These are phyloP conservation scores for Eupithecia subumbrata DNA, from an alignment of 2,888 invertebrate species.

Conservation along the genomic window DNA sequence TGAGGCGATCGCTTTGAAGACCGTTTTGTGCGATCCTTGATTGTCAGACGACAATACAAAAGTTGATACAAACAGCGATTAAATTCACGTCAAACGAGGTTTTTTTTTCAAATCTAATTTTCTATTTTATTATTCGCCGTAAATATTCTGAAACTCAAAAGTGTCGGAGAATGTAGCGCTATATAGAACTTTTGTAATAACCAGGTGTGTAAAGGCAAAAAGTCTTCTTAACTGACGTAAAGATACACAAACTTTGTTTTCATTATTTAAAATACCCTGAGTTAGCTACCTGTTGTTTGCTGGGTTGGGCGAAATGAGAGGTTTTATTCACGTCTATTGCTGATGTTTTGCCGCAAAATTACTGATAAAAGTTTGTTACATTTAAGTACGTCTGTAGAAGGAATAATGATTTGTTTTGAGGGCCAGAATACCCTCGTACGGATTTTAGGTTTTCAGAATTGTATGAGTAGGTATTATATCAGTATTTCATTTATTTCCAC, in stretches of 20 bases:
- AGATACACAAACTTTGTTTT: slow-evolving; percentile 44
- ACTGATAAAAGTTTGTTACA: slow-evolving; percentile 27
- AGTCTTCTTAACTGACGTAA: slow-evolving; percentile 45
- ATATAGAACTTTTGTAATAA: slow-evolving; percentile 46
- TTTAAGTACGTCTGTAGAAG: background rate
- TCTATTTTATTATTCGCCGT: slow-evolving; percentile 39
- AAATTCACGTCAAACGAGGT: slow-evolving; percentile 50
- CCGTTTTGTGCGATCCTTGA: slow-evolving; percentile 50
- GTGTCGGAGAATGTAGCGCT: slow-evolving; percentile 36
- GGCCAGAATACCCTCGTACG: background rate
- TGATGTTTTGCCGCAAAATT: slow-evolving; percentile 28
- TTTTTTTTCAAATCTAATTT: slow-evolving; percentile 38
- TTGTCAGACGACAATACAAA: slow-evolving; percentile 65
- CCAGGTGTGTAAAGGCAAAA: slow-evolving; percentile 44
- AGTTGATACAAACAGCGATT: slow-evolving; percentile 55
- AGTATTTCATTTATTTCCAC: too few species aligned
- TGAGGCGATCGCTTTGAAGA: slow-evolving; percentile 56
- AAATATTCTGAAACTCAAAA: slow-evolving; percentile 40
- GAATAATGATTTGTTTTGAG: slow-evolving; percentile 6
- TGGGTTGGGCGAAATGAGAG: slow-evolving; percentile 33
- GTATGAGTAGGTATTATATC: background rate
- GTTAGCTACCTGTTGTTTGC: slow-evolving; percentile 42
- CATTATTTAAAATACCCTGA: slow-evolving; percentile 43
- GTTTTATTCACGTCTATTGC: slow-evolving; percentile 29
- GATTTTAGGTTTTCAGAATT: background rate